Evolutionary conservation across 2,113 vertebrate genomes (phyloP).

Genomic region (Anas platyrhynchos): DNA sequence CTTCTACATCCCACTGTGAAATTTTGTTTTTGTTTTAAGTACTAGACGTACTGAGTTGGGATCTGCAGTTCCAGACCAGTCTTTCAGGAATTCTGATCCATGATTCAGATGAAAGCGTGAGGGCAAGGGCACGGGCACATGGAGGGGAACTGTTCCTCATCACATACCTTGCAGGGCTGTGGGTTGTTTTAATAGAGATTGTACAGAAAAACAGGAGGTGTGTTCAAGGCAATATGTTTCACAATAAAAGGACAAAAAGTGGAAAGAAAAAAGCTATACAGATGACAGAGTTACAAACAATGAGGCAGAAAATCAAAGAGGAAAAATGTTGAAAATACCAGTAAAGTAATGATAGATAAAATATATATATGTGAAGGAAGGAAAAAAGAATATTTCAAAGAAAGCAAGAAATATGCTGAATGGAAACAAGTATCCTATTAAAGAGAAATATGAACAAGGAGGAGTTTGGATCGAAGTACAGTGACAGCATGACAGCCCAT

Average conservation of each 20-base stretch:
- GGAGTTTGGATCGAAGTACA: neutral
- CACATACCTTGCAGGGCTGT: slow-evolving; percentile 7
- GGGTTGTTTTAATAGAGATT: neutral
- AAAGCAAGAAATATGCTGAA: neutral
- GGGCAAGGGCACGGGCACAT: neutral
- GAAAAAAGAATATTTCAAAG: neutral
- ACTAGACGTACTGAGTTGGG: neutral
- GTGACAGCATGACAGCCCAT: neutral
- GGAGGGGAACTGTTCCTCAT: neutral
- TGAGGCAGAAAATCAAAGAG: neutral
- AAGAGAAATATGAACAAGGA: neutral
- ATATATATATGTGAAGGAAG: neutral
- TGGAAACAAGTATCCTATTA: neutral
- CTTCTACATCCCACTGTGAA: slow-evolving; percentile 13
- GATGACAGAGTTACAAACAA: neutral
- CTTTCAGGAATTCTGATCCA: slow-evolving; percentile 16
- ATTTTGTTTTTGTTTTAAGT: slow-evolving; percentile 24
- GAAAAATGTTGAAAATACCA: neutral
- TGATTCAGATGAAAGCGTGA: neutral
- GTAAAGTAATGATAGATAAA: neutral
- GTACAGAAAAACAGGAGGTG: neutral
- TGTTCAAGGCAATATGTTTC: neutral
- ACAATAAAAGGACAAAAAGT: neutral
- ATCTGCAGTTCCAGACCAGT: neutral
- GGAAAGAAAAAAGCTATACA: neutral